Evolutionary conservation across 1,140 invertebrate species (phyloP).

Genomic region (Tetramorium parvispinum): DNA sequence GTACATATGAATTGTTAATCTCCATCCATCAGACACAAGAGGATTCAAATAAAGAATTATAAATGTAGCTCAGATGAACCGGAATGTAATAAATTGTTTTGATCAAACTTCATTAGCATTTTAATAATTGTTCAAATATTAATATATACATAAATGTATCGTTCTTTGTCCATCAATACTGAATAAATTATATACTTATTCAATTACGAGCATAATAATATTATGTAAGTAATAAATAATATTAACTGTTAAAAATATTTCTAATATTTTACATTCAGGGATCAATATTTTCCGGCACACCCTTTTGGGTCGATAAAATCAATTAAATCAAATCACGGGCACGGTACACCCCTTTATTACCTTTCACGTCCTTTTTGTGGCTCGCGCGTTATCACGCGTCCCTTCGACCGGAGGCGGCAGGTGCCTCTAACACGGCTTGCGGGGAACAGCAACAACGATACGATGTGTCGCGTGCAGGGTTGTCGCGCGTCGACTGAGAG

Average conservation of each 20-base stretch:
- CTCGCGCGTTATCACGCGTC: slow-evolving; percentile 33
- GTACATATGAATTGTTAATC: slow-evolving; percentile 32
- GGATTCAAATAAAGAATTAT: neutral
- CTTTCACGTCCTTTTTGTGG: slow-evolving; percentile 21
- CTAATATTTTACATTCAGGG: neutral
- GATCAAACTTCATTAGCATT: neutral
- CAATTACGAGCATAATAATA: neutral
- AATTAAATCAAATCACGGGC: slow-evolving; percentile 14
- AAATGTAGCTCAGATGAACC: slow-evolving; percentile 2
- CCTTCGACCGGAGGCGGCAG: slow-evolving; percentile 17
- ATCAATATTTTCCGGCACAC: slow-evolving; percentile 26
- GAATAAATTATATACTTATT: neutral
- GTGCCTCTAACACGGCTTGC: slow-evolving; percentile 12
- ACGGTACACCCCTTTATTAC: slow-evolving; percentile 24
- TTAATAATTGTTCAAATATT: neutral
- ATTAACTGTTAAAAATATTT: neutral
- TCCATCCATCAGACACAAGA: slow-evolving; percentile 46
- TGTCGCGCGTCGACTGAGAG: slow-evolving; percentile 78
- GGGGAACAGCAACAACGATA: slow-evolving; percentile 18
- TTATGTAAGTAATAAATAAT: neutral
- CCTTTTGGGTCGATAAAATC: neutral
- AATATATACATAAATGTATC: neutral
- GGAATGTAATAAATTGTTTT: neutral
- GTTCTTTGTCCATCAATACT: neutral
- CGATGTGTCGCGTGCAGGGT: slow-evolving; percentile 44